Evolutionary conservation across 2,113 vertebrate genomes (phyloP).

Genomic region (Charadrius vociferus): DNA sequence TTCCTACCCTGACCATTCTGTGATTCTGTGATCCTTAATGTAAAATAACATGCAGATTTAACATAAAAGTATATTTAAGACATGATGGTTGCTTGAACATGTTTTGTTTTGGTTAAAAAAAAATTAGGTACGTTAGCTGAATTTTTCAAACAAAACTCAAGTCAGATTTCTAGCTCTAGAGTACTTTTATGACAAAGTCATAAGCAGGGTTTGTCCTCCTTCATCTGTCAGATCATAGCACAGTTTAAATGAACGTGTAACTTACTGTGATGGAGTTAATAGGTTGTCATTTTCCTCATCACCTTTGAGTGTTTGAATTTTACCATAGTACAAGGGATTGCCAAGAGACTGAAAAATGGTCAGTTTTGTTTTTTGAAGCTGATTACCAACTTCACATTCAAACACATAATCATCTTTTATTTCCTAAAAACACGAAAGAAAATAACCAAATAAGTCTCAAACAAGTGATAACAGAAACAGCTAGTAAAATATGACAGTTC

Average conservation of each 20-base stretch:
- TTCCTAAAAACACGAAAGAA: conserved; percentile 80
- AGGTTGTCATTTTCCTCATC: conserved; percentile 85
- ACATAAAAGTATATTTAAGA: not conserved
- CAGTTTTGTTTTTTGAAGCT: conserved; percentile 91
- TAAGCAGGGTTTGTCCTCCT: not conserved
- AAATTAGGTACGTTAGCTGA: not conserved
- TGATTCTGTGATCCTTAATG: not conserved
- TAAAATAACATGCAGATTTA: not conserved
- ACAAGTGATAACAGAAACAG: not conserved
- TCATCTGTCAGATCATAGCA: not conserved
- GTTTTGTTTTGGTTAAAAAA: not conserved
- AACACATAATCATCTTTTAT: conserved; percentile 94
- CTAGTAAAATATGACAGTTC: not conserved
- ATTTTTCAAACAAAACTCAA: not conserved
- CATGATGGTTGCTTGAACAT: not conserved
- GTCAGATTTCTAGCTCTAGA: not conserved
- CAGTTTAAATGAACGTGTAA: not conserved
- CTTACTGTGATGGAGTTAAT: conserved; percentile 91
- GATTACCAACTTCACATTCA: conserved; percentile 92
- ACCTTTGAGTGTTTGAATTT: conserved; percentile 90
- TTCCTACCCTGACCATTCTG: too few relatives aligned
- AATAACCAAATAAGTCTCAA: not conserved
- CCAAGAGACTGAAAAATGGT: conserved; percentile 93
- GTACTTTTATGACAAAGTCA: not conserved
- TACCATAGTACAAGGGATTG: conserved; percentile 94